Evolutionary conservation across 2,797 vertebrate genomes (phyloP), one percentile per base, ranked within the genome.

Genomic region (Parauchenoglanis ngamensis): DNA sequence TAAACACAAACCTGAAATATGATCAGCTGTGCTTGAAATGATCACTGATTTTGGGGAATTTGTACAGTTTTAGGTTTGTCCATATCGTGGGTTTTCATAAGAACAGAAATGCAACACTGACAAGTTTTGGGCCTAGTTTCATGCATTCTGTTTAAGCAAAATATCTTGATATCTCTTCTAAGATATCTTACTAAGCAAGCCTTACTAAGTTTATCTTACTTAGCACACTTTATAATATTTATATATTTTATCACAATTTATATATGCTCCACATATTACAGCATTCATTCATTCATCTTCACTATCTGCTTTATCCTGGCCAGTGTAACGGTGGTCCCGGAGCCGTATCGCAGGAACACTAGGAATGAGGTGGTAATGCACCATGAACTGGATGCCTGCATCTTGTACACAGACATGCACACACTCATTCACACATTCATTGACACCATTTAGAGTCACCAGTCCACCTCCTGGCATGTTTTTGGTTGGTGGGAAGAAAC

Each of bases 1-100:
- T 77, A 93, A 94, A 91, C 91, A 88, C 70, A 49, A 88, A 89
- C 90, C 90, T 91, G 40, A 88, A 93, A 92, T 90, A 92, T 93
- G 88, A 91, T 90, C 90, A 49, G 10, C 87, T 77, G 85, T 72
- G 40, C 84, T 91, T 91, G 63, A 80, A 88, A 84, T 79, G 87
- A 88, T 89, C 65, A 21, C 72, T 88, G 59, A 46, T 44, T 83
- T 89, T 2, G 23, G 52, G 28, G 52, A 13, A 40, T 35, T 80
- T 86, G 70, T 46, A 68, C 3, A 52, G 52, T 7, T 80, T 79
- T 44, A 3, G 3, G 21, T 80, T 81, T 15, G 40, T 46, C 13
- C 15, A 49, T 49, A 52, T 21, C 31, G 25, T 19, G 6, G 15
- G 40, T 19, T 65, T 65, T 28, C 17, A 56, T 72, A 70, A 28